A percentile compares a stretch with the other conserved stretches of the same genome.
These are phyloP conservation scores for Ammodytes dubius DNA, from an alignment of 2,113 vertebrate species.

Conservation along the genomic window DNA sequence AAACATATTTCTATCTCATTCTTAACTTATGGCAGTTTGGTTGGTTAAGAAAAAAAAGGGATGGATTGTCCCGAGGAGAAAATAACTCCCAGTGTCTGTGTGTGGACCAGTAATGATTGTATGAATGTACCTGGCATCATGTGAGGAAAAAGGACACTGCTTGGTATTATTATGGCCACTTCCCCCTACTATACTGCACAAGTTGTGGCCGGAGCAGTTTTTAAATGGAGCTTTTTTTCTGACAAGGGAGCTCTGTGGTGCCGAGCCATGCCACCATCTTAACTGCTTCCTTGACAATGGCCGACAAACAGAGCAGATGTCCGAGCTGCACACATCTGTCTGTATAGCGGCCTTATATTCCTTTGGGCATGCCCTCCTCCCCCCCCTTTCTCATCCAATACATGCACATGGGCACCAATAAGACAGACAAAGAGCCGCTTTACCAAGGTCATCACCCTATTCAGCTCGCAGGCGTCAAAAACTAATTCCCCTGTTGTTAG, in stretches of 20 bases:
- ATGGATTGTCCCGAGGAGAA: neutral
- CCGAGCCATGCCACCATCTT: slow-evolving; percentile 75
- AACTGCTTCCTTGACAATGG: slow-evolving; percentile 81
- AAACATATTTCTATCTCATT: slow-evolving; percentile 7
- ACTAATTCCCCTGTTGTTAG: slow-evolving; percentile 16
- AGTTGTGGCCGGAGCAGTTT: slow-evolving; percentile 65
- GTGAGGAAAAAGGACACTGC: slow-evolving; percentile 21
- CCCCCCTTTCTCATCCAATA: neutral
- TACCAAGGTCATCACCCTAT: slow-evolving; percentile 62
- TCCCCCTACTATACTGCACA: slow-evolving; percentile 35
- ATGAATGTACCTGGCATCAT: slow-evolving; percentile 53
- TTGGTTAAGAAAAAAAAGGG: slow-evolving; percentile 30
- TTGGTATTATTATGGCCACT: slow-evolving; percentile 48
- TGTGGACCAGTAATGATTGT: slow-evolving; percentile 12
- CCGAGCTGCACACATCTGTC: slow-evolving; percentile 78
- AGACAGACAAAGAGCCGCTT: slow-evolving; percentile 69
- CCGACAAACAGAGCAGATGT: slow-evolving; percentile 77
- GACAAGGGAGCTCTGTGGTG: slow-evolving; percentile 75
- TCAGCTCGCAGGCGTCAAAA: slow-evolving; percentile 54
- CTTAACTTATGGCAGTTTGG: slow-evolving; percentile 38
- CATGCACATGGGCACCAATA: slow-evolving; percentile 43
- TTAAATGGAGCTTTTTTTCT: slow-evolving; percentile 45
- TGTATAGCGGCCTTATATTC: slow-evolving; percentile 62
- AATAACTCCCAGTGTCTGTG: neutral
- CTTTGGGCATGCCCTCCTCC: slow-evolving; percentile 41